Percentiles rank a stretch among this genome's conserved stretches.
Evolutionary conservation across 2,113 vertebrate species (phyloP).

Genomic region (Ascaphus truei): DNA sequence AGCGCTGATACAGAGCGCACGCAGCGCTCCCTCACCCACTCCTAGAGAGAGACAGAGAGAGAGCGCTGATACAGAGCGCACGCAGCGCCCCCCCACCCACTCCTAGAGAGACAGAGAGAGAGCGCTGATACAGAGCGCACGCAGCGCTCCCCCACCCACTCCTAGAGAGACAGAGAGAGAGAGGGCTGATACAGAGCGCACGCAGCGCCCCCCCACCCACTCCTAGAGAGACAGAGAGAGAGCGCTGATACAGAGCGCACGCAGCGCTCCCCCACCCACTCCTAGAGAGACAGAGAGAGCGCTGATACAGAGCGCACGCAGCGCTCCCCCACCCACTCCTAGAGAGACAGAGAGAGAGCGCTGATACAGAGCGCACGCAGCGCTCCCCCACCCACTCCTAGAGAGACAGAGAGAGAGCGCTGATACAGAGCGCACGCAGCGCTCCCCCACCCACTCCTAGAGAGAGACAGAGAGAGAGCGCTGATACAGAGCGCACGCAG

Average conservation of each 20-base stretch:
- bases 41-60: constrained; percentile 61
- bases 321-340: constrained; percentile 98
- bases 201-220: constrained; percentile 96
- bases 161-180: constrained; percentile 54
- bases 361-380: constrained; percentile 80
- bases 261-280: constrained; percentile 97
- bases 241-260: constrained; percentile 74
- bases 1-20: constrained; percentile 70
- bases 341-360: background rate
- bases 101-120: constrained; percentile 61
- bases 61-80: constrained; percentile 67
- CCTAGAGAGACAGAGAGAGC: constrained; percentile 54
- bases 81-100: constrained; percentile 96
- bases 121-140: constrained; percentile 74
- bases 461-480: background rate
- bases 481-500: constrained; percentile 80
- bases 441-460: constrained; percentile 97
- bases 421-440: constrained; percentile 83
- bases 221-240: constrained; percentile 61
- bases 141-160: constrained; percentile 97
- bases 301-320: constrained; percentile 80
- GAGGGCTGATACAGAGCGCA: constrained; percentile 75
- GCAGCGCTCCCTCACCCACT: constrained; percentile 97
- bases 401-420: background rate
- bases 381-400: constrained; percentile 98